Evolutionary conservation across 1,140 invertebrate genomes (phyloP), one percentile per base, ranked within the genome.

Genomic region (Proctacanthus coquilletti): DNA sequence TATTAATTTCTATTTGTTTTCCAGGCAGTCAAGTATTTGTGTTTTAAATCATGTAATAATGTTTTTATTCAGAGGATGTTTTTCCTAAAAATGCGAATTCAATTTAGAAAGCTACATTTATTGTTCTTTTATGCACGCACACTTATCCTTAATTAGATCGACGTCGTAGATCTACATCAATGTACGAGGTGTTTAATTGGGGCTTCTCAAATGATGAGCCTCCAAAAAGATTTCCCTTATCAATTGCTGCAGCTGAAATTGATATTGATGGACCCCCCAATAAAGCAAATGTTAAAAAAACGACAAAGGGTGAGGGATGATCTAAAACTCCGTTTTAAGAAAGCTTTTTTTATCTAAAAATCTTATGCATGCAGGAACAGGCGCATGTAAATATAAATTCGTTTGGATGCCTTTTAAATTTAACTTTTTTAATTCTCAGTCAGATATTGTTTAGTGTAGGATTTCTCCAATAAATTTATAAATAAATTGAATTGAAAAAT

Each of bases 131-230:
- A 27, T 29, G 13, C 25, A 37, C 17, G 17, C 36, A 37, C 21
- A 18, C 9, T 21, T 36, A 6, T 36, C 38, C 44, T 45, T 25
- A 23, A 42, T 30, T 23, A 58, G 55, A 58, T 58, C 55, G 56
- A 47, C 55, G 55, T 40, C 52, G 52, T 43, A 76, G 74, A 63
- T 75, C 74, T 57, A 70, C 72, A 59, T 77, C 76, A 54, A 78
- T 79, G 72, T 77, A 78, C 64, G 76, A 78, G 65, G 74, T 79
- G 47, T 76, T 79, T 63, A 72, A 76, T 70, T 78, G 75, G 75
- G 71, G 55, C 38, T 63, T 66, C 59, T 63, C 64, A 51, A 66
- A 68, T 62, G 60, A 62, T 56, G 51, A 60, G 44, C 51, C 53
- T 34, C 57, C 57, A 21, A 60, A 60, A 49, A 48, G 54, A 38